Evolutionary conservation across 2,113 vertebrate species (phyloP).

Genomic region (Nycticorax nycticorax): DNA sequence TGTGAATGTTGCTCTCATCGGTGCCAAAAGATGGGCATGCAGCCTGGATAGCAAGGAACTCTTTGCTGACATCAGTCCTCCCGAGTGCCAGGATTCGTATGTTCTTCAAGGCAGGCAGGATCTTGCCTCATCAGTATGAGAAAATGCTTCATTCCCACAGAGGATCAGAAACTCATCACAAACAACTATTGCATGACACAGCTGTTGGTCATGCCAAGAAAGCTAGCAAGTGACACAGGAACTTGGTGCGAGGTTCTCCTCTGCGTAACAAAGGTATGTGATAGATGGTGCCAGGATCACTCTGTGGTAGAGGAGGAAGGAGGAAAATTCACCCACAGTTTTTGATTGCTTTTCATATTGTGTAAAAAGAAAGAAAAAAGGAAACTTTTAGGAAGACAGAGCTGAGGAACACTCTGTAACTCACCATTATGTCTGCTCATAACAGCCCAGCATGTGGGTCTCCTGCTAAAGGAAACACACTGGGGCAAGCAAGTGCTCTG

Average conservation of each 20-base stretch:
- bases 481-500: not conserved
- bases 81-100: fast-evolving
- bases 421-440: not conserved
- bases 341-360: not conserved
- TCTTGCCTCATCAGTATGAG: not conserved
- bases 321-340: not conserved
- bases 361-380: not conserved
- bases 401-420: not conserved
- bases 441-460: not conserved
- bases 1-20: not conserved
- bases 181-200: not conserved
- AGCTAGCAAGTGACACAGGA: not conserved
- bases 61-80: not conserved
- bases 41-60: not conserved
- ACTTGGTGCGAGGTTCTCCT: not conserved
- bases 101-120: not conserved
- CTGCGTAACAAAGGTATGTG: not conserved
- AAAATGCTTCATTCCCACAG: not conserved
- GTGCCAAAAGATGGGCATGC: not conserved
- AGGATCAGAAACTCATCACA: not conserved
- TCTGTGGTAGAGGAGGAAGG: not conserved
- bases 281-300: not conserved
- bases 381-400: not conserved
- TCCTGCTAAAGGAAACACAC: not conserved
- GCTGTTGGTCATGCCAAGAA: not conserved